Conservation (phyloP, 2,888 invertebrate genomes). For the Synanthedon myopaeformis region DNA sequence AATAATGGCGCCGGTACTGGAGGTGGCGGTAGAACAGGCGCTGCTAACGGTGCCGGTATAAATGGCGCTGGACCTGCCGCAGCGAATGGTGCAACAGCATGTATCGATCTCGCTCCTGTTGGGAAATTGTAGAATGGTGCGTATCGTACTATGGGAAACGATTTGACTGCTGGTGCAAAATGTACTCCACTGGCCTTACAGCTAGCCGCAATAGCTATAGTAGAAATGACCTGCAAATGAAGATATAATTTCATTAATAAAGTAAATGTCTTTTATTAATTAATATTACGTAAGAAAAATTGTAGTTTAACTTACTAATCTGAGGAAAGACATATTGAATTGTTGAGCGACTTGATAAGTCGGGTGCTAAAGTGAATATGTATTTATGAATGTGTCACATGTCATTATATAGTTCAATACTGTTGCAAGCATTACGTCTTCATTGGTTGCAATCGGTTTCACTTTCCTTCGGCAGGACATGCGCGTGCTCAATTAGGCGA, state of each 20-base stretch:
- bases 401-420: conserved; percentile 64
- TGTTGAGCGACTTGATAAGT: conserved; percentile 45
- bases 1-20: conserved; percentile 15
- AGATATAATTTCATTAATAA: neutral
- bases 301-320: conserved; percentile 43
- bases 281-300: neutral
- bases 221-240: conserved; percentile 36
- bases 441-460: conserved; percentile 47
- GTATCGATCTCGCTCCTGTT: conserved; percentile 46
- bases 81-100: conserved; percentile 43
- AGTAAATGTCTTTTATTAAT: neutral
- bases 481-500: conserved; percentile 52
- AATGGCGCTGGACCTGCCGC: conserved; percentile 14
- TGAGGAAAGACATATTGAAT: conserved; percentile 38
- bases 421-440: conserved; percentile 63
- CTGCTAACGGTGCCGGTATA: conserved; percentile 14
- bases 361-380: conserved; percentile 46
- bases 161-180: conserved; percentile 40
- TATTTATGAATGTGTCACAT: conserved; percentile 45
- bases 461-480: conserved; percentile 64
- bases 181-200: conserved; percentile 55
- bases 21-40: conserved; percentile 15
- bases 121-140: conserved; percentile 63
- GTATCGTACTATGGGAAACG: conserved; percentile 51
- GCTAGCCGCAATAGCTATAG: conserved; percentile 46